Evolutionary conservation across 2,113 vertebrate species (phyloP).

Genomic region (cattle (Bos taurus)): DNA sequence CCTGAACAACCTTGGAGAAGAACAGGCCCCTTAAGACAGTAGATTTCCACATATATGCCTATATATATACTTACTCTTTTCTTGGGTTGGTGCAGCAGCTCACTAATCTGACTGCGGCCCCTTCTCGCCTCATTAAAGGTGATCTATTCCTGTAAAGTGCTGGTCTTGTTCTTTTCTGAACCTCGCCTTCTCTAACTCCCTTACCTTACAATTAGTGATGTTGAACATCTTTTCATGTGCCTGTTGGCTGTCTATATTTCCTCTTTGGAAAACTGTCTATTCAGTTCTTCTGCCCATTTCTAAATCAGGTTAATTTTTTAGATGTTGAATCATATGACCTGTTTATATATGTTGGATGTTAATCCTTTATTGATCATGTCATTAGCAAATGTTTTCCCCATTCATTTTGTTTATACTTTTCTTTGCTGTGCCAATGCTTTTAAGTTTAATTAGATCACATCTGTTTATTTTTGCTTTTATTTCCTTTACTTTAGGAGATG

Average conservation of each 20-base stretch:
- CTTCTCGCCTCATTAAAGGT: background rate
- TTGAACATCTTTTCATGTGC: background rate
- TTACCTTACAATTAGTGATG: background rate
- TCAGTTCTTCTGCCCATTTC: background rate
- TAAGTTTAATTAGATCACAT: background rate
- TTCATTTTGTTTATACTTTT: background rate
- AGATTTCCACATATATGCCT: background rate
- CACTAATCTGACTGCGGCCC: background rate
- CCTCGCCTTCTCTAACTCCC: background rate
- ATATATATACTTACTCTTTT: background rate
- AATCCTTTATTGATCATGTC: background rate
- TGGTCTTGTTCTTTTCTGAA: background rate
- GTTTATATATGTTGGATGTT: background rate
- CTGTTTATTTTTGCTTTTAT: background rate
- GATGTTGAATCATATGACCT: background rate
- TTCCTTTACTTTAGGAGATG: background rate
- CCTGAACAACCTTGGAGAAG: background rate
- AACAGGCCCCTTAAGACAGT: background rate
- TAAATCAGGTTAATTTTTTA: background rate
- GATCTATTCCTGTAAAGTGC: background rate
- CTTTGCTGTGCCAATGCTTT: background rate
- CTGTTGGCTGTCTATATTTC: background rate
- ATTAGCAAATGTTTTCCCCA: background rate
- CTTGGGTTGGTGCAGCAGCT: background rate
- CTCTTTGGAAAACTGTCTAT: background rate